Evolutionary conservation across 2,797 vertebrate species (phyloP).

Genomic region (Typhlichthys subterraneus): DNA sequence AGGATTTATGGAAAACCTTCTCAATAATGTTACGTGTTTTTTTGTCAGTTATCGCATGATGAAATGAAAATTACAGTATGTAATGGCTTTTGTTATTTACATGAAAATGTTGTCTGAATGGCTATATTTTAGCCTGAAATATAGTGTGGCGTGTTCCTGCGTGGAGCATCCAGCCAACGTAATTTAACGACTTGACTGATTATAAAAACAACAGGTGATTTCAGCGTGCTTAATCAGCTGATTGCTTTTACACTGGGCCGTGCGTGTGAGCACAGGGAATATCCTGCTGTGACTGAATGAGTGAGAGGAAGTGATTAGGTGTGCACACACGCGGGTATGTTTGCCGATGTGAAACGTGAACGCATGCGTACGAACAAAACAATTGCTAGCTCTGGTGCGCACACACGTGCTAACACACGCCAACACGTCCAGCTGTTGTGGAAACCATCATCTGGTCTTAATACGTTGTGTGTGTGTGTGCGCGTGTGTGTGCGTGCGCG

Average conservation of each 20-base stretch:
- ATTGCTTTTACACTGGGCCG: neutral
- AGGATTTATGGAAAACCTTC: constrained; percentile 23
- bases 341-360: neutral
- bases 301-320: neutral
- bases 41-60: no score
- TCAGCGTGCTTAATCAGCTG: neutral
- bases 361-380: constrained; percentile 14
- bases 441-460: constrained; percentile 67
- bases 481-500: constrained; percentile 21
- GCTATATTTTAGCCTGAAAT: no score
- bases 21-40: no score
- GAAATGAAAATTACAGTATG: no score
- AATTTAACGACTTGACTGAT: no score
- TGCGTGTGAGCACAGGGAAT: neutral
- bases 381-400: constrained; percentile 23
- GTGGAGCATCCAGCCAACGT: no score
- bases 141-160: no score
- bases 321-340: neutral
- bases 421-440: constrained; percentile 57
- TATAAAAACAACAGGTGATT: neutral
- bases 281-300: no score
- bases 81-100: no score
- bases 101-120: no score
- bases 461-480: constrained; percentile 48
- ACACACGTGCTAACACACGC: neutral